Conservation (phyloP, 1,140 invertebrate species). For the Thrips palmi region DNA sequence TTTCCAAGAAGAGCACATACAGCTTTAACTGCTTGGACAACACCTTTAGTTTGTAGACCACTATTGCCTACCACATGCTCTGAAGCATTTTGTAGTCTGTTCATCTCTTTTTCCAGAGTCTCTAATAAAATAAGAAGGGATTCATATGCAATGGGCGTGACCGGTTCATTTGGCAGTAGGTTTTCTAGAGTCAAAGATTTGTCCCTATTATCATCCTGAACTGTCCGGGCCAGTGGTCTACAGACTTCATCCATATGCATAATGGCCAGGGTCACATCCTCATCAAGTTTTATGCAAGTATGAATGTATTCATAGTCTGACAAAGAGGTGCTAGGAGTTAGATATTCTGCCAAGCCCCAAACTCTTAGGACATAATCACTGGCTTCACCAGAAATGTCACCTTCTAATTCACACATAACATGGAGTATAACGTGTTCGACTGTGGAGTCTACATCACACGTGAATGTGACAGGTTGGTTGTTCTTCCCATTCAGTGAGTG, state of each 20-base stretch:
- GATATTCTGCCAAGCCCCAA: conserved; percentile 62
- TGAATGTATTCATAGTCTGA: conserved; percentile 87
- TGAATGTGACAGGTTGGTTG: conserved; percentile 56
- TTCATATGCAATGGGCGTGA: conserved; percentile 53
- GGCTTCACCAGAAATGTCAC: conserved; percentile 38
- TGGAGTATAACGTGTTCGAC: conserved; percentile 76
- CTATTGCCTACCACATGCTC: conserved; percentile 30
- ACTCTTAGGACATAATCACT: conserved; percentile 56
- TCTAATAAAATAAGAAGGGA: conserved; percentile 62
- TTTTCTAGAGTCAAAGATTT: conserved; percentile 48
- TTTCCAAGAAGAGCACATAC: conserved; percentile 73
- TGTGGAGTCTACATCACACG: conserved; percentile 68
- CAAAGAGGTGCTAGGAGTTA: conserved; percentile 44
- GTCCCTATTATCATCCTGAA: conserved; percentile 58
- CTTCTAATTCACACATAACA: conserved; percentile 63
- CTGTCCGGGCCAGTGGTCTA: conserved; percentile 45
- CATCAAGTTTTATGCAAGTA: conserved; percentile 81
- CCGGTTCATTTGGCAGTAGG: conserved; percentile 50
- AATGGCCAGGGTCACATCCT: conserved; percentile 58
- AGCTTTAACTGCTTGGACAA: conserved; percentile 80
- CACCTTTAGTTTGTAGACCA: conserved; percentile 35
- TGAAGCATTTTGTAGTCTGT: conserved; percentile 43
- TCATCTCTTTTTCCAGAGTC: conserved; percentile 63
- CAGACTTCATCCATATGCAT: conserved; percentile 42
- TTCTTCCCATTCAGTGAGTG: conserved; percentile 32